phyloP scores from a whole-genome alignment of 2,797 vertebrate species.

The Epinephelus awoara region DNA sequence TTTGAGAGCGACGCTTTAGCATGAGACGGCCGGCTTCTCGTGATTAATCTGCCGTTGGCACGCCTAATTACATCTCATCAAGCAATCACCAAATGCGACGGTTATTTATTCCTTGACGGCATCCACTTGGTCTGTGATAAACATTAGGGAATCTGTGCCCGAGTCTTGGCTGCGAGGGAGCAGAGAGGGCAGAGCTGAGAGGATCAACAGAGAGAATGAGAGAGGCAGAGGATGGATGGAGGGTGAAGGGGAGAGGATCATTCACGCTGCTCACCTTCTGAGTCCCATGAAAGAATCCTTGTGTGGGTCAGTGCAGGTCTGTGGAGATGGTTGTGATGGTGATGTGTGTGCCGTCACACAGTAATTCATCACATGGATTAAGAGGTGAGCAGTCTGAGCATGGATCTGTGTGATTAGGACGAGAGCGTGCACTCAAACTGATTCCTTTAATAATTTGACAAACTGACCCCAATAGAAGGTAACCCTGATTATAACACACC shows the following conservation, averaged over 20 bases:
- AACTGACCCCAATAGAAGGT: constrained; percentile 26
- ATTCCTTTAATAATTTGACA: constrained; percentile 45
- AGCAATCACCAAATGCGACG: constrained; percentile 60
- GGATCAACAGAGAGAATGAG: constrained; percentile 24
- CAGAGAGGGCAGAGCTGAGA: constrained; percentile 25
- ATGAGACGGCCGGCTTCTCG: constrained; percentile 36
- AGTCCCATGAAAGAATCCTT: constrained; percentile 24
- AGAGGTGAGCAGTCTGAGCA: constrained; percentile 46
- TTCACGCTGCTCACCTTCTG: constrained; percentile 52
- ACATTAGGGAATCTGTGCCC: constrained; percentile 25
- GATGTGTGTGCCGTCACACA: constrained; percentile 31
- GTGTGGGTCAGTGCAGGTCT: constrained; percentile 34
- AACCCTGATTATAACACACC: background rate
- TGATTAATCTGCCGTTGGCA: constrained; percentile 70
- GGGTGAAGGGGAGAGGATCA: constrained; percentile 15
- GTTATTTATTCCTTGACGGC: constrained; percentile 63
- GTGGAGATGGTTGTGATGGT: constrained; percentile 15
- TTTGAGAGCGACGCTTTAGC: constrained; percentile 28
- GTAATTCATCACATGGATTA: constrained; percentile 57
- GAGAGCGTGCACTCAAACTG: constrained; percentile 31
- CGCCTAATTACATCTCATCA: constrained; percentile 78
- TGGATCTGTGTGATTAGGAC: constrained; percentile 44
- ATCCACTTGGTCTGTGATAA: constrained; percentile 45
- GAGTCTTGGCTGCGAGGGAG: constrained; percentile 18
- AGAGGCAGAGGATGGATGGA: background rate